These are phyloP conservation scores for Agapornis roseicollis DNA, from an alignment of 2,113 vertebrate species.

Conservation along the genomic window DNA sequence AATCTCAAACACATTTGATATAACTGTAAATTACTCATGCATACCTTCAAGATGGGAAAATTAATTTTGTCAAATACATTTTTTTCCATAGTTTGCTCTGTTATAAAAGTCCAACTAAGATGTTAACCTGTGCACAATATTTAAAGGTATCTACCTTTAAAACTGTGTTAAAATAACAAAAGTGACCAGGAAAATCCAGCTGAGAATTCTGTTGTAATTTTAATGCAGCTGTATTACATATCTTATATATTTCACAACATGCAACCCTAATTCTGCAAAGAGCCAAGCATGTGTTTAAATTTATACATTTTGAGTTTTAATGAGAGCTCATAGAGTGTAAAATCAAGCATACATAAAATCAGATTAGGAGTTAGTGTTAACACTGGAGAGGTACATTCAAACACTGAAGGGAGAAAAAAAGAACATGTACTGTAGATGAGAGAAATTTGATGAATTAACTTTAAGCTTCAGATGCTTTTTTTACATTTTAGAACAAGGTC, in stretches of 20 bases:
- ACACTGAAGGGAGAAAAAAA: conserved; percentile 1
- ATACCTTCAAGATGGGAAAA: neutral
- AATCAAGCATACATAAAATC: conserved; percentile 46
- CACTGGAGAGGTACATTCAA: conserved; percentile 28
- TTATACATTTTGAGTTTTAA: conserved; percentile 61
- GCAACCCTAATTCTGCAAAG: conserved; percentile 51
- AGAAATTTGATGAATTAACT: conserved; percentile 43
- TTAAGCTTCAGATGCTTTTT: conserved; percentile 8
- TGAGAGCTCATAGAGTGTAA: conserved; percentile 51
- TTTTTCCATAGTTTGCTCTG: neutral
- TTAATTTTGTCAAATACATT: neutral
- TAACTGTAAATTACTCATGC: neutral
- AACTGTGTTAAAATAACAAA: conserved; percentile 46
- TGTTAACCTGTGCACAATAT: neutral
- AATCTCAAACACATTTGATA: neutral
- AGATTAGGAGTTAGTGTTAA: conserved; percentile 48
- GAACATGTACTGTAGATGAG: neutral
- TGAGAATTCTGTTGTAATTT: conserved; percentile 46
- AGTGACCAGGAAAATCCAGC: conserved; percentile 50
- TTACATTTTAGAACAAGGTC: neutral
- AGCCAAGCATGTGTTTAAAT: conserved; percentile 58
- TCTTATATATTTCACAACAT: conserved; percentile 45
- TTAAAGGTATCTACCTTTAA: neutral
- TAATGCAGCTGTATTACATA: conserved; percentile 41
- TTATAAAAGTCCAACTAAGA: neutral